These are phyloP conservation scores for Babylonia areolata DNA, from an alignment of 1,140 invertebrate species.

Conservation along the genomic window DNA sequence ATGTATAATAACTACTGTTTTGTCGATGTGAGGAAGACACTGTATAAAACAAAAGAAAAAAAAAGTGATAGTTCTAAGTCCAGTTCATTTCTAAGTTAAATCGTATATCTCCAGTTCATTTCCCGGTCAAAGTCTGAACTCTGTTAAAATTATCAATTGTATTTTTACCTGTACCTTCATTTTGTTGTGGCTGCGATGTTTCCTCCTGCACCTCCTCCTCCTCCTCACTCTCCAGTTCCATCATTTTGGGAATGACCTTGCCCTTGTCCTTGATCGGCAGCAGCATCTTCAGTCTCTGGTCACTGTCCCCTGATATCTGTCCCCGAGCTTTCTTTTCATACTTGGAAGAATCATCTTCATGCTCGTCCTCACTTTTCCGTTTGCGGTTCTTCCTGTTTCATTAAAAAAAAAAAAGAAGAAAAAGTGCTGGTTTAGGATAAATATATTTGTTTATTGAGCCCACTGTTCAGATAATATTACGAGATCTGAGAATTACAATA, in stretches of 20 bases:
- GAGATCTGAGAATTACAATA: no score
- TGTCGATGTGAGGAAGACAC: no score
- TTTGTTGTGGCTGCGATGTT: background rate
- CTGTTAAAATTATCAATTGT: no score
- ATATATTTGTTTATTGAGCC: no score
- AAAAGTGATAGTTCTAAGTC: background rate
- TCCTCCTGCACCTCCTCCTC: conserved; percentile 31
- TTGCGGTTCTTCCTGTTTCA: conserved; percentile 26
- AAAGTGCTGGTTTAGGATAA: no score
- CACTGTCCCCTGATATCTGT: conserved; percentile 47
- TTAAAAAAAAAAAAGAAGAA: background rate
- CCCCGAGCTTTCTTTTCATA: conserved; percentile 66
- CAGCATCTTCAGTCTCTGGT: conserved; percentile 58
- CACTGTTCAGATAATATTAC: no score
- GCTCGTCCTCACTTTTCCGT: conserved; percentile 47
- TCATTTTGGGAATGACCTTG: conserved; percentile 55
- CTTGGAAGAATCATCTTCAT: conserved; percentile 42
- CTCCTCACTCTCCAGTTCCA: conserved; percentile 43
- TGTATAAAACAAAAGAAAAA: no score
- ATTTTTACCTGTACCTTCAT: no score
- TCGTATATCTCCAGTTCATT: no score
- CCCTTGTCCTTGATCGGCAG: conserved; percentile 71
- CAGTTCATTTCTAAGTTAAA: no score
- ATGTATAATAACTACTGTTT: no score
- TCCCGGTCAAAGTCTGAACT: no score